Evolutionary conservation across 1,140 invertebrate genomes (phyloP), one percentile per base, ranked within the genome.

Genomic region (Popillia japonica): DNA sequence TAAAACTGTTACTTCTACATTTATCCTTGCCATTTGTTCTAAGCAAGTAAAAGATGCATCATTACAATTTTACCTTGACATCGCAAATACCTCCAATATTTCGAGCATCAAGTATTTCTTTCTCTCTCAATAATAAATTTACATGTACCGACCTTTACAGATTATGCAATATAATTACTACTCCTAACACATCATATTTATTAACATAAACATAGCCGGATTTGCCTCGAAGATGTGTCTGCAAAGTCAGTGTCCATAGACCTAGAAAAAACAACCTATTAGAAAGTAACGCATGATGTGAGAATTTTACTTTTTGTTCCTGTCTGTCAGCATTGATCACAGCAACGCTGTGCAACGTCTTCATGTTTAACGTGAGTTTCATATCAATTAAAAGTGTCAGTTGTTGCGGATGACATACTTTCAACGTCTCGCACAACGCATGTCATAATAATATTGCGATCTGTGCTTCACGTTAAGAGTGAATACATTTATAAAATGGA

Each of bases 81-180:
- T 68, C 20, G 20, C 61, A 68, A 22, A 68, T 23, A 68, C 27
- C 22, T 68, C 61, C 3, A 68, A 68, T 68, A 22, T 34, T 68
- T 68, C 61, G 61, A 27, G 22, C 61, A 20, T 10, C n/a, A 48
- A 14, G 44, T 48, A 2, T 10, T 17, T 48, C 44, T 7, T 17
- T 48, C 44, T 48, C 10, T 48, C n/a, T 48, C 10, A 48, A 48
- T 17, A 48, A 14, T 17, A 48, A 48, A 48, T 48, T 48, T 48
- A 48, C 44, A 68, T 68, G 22, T 22, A 68, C 20, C 20, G 61
- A 68, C 61, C 61, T 68, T 68, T 23, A 27, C 59, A 68, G 27
- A 8, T 68, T 68, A 68, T 68, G 61, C 27, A 68, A 68, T 27
- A 20, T 22, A 68, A 68, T 68, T 14, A 20, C 6, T 8, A 22